Base-by-base conservation (phyloP, 2,113 vertebrate genomes). In the Mesocricetus auratus region DNA sequence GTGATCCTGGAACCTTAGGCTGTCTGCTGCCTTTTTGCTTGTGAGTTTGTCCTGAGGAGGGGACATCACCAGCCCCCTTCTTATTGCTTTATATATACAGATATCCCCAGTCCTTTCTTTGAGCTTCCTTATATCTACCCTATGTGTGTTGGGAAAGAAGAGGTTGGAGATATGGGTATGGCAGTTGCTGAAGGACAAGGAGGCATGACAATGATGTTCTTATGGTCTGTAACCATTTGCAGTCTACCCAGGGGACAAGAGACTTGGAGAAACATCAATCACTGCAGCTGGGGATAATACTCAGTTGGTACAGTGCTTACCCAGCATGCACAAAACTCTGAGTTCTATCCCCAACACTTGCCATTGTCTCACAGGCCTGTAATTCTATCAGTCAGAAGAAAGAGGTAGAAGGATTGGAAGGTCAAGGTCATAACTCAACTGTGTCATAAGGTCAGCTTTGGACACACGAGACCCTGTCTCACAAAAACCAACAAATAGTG, bases 41-140 rank as follows among this genome's bases (percentile, higher is more conserved):
- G 83, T 36, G 73, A 86, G 26, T 86, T 96, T 86, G 50, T 73
- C 88, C 42, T 12, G 21, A 79, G 64, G 86, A 66, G 85, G 81
- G 56, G 50, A 1, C 53, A n/a, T 69, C 24, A 13, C 7, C 42
- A 22, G 15, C 1, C 3, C 64, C 56, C 1, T 16, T 7, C 86
- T 94, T n/a, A 74, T 3, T 66, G 64, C 60, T 66, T 5, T 42
- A 29, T n/a, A 29, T n/a, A 60, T 21, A 17, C 64, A 15, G 26
- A 75, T 4, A 12, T 19, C 7, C 26, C 47, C 66, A 58, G 24
- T 50, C 53, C 53, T 53, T 78, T 22, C 89, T 75, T n/a, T 26
- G 42, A 77, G 68, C 53, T 56, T 16, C 36, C 31, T 60, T 88
- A 56, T 74, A 47, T 56, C 36, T 22, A 21, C 45, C 87, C 24